A percentile compares a stretch with the other conserved stretches of the same genome.
Evolutionary conservation across 1,140 invertebrate species (phyloP).

Genomic region (Homalodisca vitripennis): DNA sequence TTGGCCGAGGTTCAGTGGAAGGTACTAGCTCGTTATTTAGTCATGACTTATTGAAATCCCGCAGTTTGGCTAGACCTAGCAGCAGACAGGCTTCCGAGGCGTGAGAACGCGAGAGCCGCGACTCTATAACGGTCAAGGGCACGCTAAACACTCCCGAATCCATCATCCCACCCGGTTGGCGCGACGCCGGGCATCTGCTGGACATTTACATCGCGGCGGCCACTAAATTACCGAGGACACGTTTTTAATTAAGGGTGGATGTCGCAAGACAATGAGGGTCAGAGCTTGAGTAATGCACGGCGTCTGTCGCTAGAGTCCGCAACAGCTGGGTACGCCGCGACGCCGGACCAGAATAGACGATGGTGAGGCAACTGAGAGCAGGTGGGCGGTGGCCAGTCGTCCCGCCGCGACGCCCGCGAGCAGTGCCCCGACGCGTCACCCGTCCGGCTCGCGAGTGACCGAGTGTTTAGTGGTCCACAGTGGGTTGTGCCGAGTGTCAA

Average conservation of each 20-base stretch:
- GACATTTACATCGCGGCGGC: neutral
- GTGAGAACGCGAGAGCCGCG: neutral
- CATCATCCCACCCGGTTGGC: neutral
- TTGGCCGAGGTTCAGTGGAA: too few relatives aligned
- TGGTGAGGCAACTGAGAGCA: constrained; percentile 9
- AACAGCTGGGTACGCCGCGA: constrained; percentile 1
- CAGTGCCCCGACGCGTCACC: neutral
- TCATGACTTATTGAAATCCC: too few relatives aligned
- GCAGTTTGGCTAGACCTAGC: constrained; percentile 10
- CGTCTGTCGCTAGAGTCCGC: neutral
- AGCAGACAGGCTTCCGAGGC: neutral
- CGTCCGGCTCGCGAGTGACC: too few relatives aligned
- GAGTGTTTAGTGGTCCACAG: too few relatives aligned
- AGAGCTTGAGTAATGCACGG: constrained; percentile 15
- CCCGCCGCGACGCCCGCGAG: neutral
- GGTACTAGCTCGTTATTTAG: too few relatives aligned
- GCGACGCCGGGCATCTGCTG: neutral
- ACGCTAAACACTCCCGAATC: neutral
- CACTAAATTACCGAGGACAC: constrained; percentile 11
- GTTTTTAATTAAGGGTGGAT: constrained; percentile 18
- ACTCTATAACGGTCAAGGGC: constrained; percentile 23
- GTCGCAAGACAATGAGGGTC: constrained; percentile 17
- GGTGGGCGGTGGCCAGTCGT: neutral
- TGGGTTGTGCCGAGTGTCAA: too few relatives aligned
- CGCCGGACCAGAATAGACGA: neutral